Evolutionary conservation across 2,797 vertebrate species (phyloP).

Genomic region (Crypturellus tataupa): DNA sequence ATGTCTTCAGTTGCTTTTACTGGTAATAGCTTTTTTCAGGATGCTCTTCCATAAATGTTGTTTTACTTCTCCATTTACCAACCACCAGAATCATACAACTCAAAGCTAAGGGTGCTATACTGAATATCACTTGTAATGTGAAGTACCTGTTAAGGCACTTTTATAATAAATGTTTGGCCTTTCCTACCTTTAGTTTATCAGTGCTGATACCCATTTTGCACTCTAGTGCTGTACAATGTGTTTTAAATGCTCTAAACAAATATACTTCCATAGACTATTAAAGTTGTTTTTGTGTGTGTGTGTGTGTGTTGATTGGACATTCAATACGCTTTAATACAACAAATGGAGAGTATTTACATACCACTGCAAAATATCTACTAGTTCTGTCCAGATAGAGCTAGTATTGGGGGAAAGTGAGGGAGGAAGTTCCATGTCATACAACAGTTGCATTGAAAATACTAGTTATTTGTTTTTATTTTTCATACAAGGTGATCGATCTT

Average conservation of each 20-base stretch:
- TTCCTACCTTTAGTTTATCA: not conserved
- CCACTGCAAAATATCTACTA: not conserved
- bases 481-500: not conserved
- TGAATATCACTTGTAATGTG: not conserved
- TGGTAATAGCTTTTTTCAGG: not conserved
- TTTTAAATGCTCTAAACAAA: not conserved
- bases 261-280: not conserved
- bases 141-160: not conserved
- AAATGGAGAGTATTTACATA: not conserved
- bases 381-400: not conserved
- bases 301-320: not conserved
- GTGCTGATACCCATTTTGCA: not conserved
- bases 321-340: not conserved
- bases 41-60: not conserved
- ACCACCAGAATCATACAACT: not conserved
- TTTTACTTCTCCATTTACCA: not conserved
- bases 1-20: not conserved
- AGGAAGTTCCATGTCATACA: not conserved
- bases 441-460: not conserved
- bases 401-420: not conserved
- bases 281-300: not conserved
- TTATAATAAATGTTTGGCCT: not conserved
- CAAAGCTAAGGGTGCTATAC: not conserved
- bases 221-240: not conserved
- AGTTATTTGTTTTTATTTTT: not conserved